Evolutionary conservation across 2,888 invertebrate species (phyloP), one percentile per base, ranked within the genome.

Genomic region (Polyommatus iphigenia): DNA sequence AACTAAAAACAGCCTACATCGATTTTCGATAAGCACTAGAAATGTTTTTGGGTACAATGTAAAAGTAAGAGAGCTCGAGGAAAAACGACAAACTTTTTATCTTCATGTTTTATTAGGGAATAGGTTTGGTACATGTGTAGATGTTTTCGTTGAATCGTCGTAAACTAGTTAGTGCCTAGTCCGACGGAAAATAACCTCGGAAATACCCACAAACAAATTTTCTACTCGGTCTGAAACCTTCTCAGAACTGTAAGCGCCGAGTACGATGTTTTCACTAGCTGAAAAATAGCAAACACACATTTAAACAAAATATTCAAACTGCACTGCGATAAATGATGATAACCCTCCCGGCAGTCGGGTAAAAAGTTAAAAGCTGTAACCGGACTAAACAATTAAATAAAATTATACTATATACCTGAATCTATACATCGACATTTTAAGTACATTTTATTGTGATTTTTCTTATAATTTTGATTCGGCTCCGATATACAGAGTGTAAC

Each of bases 251-350:
- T 91, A 0, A 93, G 84, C 50, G 89, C 90, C 78, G 91, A 91
- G 83, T 93, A 92, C 0, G 92, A 92, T 8, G 90, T 85, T 82
- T 92, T 92, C 84, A 93, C 88, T 83, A 92, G 82, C 92, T 92
- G 89, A 90, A 91, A 81, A 82, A 78, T 59, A 76, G 59, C 5
- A 15, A 72, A 46, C 3, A 18, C 10, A 73, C 10, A 5, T 5
- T n/a, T 41, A 32, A 71, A 72, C 18, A 71, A 15, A 36, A 32
- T 32, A 71, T 71, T 15, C 0, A 36, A 62, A 24, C 8, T 24
- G 10, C 3, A 10, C n/a, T n/a, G 24, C 5, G 29, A 71, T 71
- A 71, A 71, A 71, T 71, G n/a, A 32, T 71, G 10, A 24, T n/a
- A n/a, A n/a, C n/a, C n/a, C n/a, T 24, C 24, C 24, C 24, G 24